Evolutionary conservation across 2,797 vertebrate species (phyloP).

Genomic region (Gobionotothen gibberifrons): DNA sequence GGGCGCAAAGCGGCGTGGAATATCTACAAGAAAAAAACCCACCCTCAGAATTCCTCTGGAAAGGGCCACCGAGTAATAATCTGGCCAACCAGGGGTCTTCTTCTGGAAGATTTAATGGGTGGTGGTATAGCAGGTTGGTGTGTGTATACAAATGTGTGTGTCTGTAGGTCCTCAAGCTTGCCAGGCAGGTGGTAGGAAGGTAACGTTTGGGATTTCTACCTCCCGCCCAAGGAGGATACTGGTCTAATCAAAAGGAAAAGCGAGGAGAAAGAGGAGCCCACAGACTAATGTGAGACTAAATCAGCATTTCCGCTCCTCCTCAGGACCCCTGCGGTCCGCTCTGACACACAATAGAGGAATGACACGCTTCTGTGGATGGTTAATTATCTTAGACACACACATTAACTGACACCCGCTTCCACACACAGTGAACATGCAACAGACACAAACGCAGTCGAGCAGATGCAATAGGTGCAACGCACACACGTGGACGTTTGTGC

Average conservation of each 20-base stretch:
- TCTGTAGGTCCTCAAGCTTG: neutral
- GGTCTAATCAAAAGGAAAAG: constrained; percentile 63
- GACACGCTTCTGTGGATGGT: constrained; percentile 79
- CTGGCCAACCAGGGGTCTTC: constrained; percentile 40
- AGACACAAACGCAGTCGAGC: constrained; percentile 49
- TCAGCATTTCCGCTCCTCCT: constrained; percentile 81
- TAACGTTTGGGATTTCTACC: constrained; percentile 43
- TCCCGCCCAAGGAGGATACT: constrained; percentile 47
- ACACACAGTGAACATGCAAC: constrained; percentile 44
- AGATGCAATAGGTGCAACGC: constrained; percentile 25
- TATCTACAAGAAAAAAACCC: constrained; percentile 89
- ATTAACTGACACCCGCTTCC: constrained; percentile 44
- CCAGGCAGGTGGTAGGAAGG: constrained; percentile 41
- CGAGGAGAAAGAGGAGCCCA: constrained; percentile 47
- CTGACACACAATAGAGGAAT: constrained; percentile 78
- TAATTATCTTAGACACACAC: constrained; percentile 78
- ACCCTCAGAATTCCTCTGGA: constrained; percentile 91
- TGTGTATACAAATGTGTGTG: neutral
- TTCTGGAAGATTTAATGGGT: constrained; percentile 79
- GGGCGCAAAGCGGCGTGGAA: constrained; percentile 93
- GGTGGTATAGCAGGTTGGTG: constrained; percentile 68
- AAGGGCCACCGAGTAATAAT: constrained; percentile 79
- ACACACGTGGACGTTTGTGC: constrained; percentile 9
- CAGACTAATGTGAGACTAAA: constrained; percentile 78
- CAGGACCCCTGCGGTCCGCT: constrained; percentile 58